A percentile compares a stretch with the other conserved stretches of the same genome.
These are phyloP conservation scores for Hemibagrus guttatus DNA, from an alignment of 2,797 vertebrate species.

Conservation along the genomic window DNA sequence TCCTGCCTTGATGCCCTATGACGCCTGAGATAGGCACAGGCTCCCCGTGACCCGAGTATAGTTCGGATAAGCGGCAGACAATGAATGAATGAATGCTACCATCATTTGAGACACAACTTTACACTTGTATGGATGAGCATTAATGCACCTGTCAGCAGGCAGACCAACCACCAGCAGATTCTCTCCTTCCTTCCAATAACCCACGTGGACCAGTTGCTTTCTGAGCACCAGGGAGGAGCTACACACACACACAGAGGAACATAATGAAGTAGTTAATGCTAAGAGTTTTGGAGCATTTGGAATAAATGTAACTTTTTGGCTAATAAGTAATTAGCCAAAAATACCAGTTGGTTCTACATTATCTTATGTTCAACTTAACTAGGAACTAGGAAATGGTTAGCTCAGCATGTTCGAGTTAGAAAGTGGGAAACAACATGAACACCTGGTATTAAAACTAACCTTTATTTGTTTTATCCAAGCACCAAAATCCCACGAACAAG, in stretches of 20 bases:
- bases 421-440: neutral
- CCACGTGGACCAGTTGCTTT: slow-evolving; percentile 87
- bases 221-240: slow-evolving; percentile 90
- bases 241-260: slow-evolving; percentile 16
- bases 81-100: no score
- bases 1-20: no score
- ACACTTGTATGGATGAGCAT: neutral
- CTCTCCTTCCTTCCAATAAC: slow-evolving; percentile 92
- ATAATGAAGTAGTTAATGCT: neutral
- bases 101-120: no score
- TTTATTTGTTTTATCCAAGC: slow-evolving; percentile 7
- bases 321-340: neutral
- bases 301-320: neutral
- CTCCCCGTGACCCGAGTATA: no score
- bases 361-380: neutral
- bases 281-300: neutral
- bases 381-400: neutral
- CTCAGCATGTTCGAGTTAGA: neutral
- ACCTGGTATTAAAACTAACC: neutral
- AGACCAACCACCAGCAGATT: slow-evolving; percentile 88
- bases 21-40: no score
- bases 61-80: no score
- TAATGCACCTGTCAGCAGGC: slow-evolving; percentile 86
- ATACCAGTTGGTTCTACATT: neutral
- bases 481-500: neutral